Conservation (phyloP, 2,113 vertebrate species). For the Thermophis baileyi region DNA sequence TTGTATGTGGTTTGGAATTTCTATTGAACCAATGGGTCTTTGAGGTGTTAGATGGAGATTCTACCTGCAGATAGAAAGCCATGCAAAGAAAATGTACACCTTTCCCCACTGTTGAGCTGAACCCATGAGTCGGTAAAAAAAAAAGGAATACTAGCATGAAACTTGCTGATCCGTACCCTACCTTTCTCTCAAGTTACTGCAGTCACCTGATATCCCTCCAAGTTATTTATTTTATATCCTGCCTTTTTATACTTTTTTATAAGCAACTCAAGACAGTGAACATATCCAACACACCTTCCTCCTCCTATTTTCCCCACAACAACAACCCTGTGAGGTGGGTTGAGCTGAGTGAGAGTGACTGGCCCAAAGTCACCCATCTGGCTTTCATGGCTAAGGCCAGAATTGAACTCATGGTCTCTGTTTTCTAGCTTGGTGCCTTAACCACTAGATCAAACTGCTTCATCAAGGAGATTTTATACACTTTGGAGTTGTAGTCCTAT, state of each 20-base stretch:
- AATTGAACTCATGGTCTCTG: background rate
- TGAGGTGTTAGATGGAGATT: background rate
- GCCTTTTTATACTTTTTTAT: background rate
- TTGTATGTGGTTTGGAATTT: background rate
- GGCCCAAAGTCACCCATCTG: background rate
- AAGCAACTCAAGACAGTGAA: background rate
- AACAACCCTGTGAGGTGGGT: background rate
- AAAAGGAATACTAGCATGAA: background rate
- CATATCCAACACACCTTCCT: background rate
- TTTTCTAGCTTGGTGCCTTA: background rate
- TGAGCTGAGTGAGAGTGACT: background rate
- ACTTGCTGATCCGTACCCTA: background rate
- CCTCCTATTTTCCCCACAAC: background rate
- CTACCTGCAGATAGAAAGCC: background rate
- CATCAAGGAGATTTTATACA: background rate
- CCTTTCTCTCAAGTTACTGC: background rate
- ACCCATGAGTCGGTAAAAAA: background rate
- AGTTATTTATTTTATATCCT: background rate
- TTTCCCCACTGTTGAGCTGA: background rate
- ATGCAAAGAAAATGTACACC: background rate
- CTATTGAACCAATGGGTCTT: background rate
- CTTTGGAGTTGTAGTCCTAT: background rate
- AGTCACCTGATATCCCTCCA: background rate
- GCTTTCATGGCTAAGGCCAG: background rate
- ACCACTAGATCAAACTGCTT: background rate